Conservation (phyloP, 2,888 invertebrate genomes). For the Incurvaria masculella region DNA sequence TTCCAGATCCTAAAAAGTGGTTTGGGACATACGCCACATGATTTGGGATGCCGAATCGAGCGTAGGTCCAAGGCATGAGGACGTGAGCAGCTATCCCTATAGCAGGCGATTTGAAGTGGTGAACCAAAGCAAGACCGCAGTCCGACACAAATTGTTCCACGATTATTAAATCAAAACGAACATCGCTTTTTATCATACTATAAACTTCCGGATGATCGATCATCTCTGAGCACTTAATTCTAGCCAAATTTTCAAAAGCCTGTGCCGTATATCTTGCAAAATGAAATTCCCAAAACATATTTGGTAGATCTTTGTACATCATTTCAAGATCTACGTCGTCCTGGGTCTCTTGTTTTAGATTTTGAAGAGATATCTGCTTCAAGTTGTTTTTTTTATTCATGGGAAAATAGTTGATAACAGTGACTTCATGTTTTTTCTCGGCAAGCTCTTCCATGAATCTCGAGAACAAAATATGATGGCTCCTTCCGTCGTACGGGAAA, state of each 20-base stretch:
- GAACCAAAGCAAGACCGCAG: constrained; percentile 52
- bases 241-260: constrained; percentile 17
- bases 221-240: constrained; percentile 21
- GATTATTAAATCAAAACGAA: constrained; percentile 52
- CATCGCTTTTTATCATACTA: constrained; percentile 20
- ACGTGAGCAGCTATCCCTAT: constrained; percentile 51
- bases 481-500: constrained; percentile 25
- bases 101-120: constrained; percentile 48
- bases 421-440: constrained; percentile 26
- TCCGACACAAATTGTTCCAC: constrained; percentile 56
- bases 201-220: constrained; percentile 19
- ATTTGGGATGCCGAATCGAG: constrained; percentile 54
- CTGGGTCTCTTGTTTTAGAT: constrained; percentile 9
- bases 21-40: constrained; percentile 55
- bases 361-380: constrained; percentile 26
- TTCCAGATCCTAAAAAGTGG: constrained; percentile 41
- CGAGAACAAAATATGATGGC: constrained; percentile 24
- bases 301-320: constrained; percentile 12
- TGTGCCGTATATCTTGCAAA: constrained; percentile 16
- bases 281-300: constrained; percentile 14
- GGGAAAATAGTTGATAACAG: constrained; percentile 30
- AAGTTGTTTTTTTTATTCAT: constrained; percentile 28
- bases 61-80: constrained; percentile 54
- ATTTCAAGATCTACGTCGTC: constrained; percentile 16
- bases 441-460: constrained; percentile 25